These are phyloP conservation scores for Atherix ibis DNA, from an alignment of 2,888 invertebrate species.

Conservation along the genomic window DNA sequence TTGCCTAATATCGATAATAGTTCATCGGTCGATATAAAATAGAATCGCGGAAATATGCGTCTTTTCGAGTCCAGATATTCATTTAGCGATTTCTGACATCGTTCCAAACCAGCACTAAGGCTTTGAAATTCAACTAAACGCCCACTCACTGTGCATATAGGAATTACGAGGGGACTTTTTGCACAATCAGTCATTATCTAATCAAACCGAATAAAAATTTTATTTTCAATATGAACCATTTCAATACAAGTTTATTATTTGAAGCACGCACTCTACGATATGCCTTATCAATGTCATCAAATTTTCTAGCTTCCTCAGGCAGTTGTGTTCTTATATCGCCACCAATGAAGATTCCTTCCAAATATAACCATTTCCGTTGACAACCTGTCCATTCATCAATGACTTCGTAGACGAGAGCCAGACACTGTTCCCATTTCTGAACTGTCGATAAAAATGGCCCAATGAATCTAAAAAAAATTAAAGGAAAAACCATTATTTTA, in stretches of 20 bases:
- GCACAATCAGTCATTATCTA: constrained; percentile 77
- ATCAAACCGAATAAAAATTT: background rate
- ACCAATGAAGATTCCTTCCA: constrained; percentile 83
- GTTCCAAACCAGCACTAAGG: constrained; percentile 61
- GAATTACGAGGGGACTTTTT: constrained; percentile 62
- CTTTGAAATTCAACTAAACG: constrained; percentile 59
- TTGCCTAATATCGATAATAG: constrained; percentile 77
- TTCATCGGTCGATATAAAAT: constrained; percentile 89
- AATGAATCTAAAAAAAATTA: constrained; percentile 45
- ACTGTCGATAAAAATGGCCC: constrained; percentile 74
- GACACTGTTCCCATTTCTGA: constrained; percentile 68
- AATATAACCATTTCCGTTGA: constrained; percentile 80
- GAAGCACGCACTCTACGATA: constrained; percentile 60
- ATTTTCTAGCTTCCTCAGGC: constrained; percentile 79
- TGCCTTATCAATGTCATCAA: constrained; percentile 71
- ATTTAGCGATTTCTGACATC: constrained; percentile 80
- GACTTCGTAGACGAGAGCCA: constrained; percentile 69
- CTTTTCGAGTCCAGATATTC: constrained; percentile 81
- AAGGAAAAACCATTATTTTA: background rate
- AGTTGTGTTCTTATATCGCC: constrained; percentile 76
- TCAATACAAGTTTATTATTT: constrained; percentile 1
- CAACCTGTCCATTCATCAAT: constrained; percentile 76
- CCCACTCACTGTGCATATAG: constrained; percentile 58
- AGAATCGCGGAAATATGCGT: constrained; percentile 77
- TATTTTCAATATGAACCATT: background rate